Conservation (phyloP, 2,797 vertebrate genomes). For the Huso huso region DNA sequence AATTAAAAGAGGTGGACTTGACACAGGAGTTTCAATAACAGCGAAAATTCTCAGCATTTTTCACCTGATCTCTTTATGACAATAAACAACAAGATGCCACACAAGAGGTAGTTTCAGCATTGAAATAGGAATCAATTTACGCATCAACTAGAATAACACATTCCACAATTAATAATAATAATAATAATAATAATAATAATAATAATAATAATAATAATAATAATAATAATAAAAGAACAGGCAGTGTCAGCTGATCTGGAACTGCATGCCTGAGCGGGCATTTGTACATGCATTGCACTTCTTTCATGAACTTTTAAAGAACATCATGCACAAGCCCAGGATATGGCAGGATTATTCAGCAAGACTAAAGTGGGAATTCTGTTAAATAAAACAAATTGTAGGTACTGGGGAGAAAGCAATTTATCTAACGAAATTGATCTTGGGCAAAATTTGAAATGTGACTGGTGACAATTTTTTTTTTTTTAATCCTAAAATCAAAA, state of each 20-base stretch:
- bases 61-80: slow-evolving; percentile 61
- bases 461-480: no score
- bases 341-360: no score
- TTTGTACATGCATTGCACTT: background rate
- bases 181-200: slow-evolving; percentile 33
- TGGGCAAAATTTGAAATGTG: no score
- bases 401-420: no score
- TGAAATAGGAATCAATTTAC: slow-evolving; percentile 71
- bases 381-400: no score
- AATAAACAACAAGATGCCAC: slow-evolving; percentile 67
- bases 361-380: no score
- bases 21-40: no score
- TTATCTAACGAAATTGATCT: no score
- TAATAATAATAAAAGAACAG: slow-evolving; percentile 48
- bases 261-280: slow-evolving; percentile 8
- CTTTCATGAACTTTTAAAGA: no score
- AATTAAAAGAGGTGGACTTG: no score
- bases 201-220: slow-evolving; percentile 26
- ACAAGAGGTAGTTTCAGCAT: slow-evolving; percentile 89
- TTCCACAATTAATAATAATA: slow-evolving; percentile 42
- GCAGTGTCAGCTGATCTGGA: slow-evolving; percentile 29
- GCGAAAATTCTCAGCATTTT: slow-evolving; percentile 6
- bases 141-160: slow-evolving; percentile 68
- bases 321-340: no score
- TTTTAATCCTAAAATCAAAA: no score